Evolutionary conservation across 1,140 invertebrate genomes (phyloP).

Genomic region (Scaptodrosophila lebanonensis): DNA sequence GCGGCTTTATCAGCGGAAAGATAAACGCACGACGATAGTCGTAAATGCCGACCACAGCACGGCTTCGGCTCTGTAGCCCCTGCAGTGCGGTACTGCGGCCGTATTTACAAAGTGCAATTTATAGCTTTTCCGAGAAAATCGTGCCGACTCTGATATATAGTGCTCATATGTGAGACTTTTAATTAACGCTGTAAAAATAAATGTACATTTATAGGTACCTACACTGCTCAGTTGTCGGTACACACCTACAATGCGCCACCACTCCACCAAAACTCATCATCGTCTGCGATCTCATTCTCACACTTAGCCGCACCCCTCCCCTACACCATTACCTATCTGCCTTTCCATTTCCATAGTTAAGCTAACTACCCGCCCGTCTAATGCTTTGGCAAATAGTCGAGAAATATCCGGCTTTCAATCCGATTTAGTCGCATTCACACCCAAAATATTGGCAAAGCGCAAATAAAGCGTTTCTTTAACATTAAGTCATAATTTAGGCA

Average conservation of each 20-base stretch:
- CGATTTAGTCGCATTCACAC: conserved; percentile 49
- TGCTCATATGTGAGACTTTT: conserved; percentile 43
- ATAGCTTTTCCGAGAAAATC: conserved; percentile 64
- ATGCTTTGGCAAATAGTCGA: conserved; percentile 65
- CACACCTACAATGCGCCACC: conserved; percentile 9
- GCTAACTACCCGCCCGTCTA: conserved; percentile 44
- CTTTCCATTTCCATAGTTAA: neutral
- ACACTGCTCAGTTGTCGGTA: neutral
- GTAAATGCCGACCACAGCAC: too few species aligned
- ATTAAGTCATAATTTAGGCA: too few species aligned
- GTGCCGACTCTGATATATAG: conserved; percentile 44
- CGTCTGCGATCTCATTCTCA: conserved; percentile 23
- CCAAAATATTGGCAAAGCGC: conserved; percentile 55
- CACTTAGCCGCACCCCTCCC: conserved; percentile 9
- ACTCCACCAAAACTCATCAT: conserved; percentile 4
- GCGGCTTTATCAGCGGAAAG: conserved; percentile 54
- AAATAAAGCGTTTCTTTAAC: too few species aligned
- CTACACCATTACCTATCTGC: conserved; percentile 7
- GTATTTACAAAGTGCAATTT: conserved; percentile 70
- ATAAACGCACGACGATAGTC: too few species aligned
- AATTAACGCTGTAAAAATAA: conserved; percentile 48
- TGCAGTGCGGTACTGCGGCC: too few species aligned
- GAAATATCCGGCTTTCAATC: conserved; percentile 62
- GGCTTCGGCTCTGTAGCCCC: too few species aligned
- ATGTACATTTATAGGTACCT: conserved; percentile 10